Evolutionary conservation across 2,797 vertebrate species (phyloP), one percentile per base, ranked within the genome.

Genomic region (Mus spretus): DNA sequence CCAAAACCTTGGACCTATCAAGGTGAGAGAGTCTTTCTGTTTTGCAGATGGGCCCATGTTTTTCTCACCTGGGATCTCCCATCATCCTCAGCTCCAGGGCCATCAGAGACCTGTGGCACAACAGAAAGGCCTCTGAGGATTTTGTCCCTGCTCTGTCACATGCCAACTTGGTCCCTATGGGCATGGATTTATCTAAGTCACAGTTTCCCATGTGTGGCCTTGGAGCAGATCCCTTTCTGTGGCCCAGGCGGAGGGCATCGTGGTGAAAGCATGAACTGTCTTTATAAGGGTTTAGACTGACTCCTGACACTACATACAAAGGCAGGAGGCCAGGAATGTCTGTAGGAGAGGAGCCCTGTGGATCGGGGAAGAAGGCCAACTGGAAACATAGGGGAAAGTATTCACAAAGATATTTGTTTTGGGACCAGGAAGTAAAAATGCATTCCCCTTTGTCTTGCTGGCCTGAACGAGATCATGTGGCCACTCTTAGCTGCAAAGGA

Each of bases 401-500:
- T 84, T 79, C 75, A 86, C 12, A 57, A 24, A 86, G 63, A 9
- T 67, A 50, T 72, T 37, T 83, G 14, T 92, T 80, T 96, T 6
- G 84, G 26, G 28, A 22, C 22, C 57, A 37, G 37, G 61, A 91
- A 88, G 31, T 53, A 50, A 89, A 89, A 82, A 67, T 24, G 34
- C n/a, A 37, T 20, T 83, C 93, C 34, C 53, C 83, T 86, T 63
- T 19, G 1, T 86, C 89, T 85, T 53, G 81, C 7, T 91, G 50
- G 6, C 12, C 89, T 95, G 59, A 92, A 53, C 59, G 65, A 78
- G n/a, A 78, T 74, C 67, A 75, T 34, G 8, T 17, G 55, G 63
- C 50, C 40, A 70, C 50, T 88, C 74, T 65, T 65, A 92, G 83
- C 91, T 87, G 34, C 81, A 95, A 84, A 57, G n/a, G 55, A 92